Evolutionary conservation across 2,888 invertebrate species (phyloP).

Genomic region (Lasioglossum leucozonium): DNA sequence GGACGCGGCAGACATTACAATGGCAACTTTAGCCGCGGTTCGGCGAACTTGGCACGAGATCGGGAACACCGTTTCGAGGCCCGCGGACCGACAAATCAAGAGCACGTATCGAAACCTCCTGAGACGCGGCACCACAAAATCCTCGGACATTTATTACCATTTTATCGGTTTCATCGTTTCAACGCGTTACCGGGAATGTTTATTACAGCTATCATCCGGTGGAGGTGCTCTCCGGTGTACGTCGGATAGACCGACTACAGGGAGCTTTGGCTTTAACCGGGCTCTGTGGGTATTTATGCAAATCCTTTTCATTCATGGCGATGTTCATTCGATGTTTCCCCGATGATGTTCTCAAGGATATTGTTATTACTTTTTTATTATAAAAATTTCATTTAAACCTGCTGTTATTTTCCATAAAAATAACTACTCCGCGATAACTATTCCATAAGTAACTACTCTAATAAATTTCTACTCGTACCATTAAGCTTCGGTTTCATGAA

Average conservation of each 20-base stretch:
- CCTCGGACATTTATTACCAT: neutral
- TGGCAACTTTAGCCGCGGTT: neutral
- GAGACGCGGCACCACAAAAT: neutral
- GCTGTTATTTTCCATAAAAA: no score
- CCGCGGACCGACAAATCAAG: slow-evolving; percentile 1
- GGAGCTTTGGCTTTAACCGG: neutral
- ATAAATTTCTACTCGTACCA: neutral
- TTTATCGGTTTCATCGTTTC: neutral
- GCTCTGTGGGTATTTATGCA: neutral
- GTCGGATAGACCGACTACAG: neutral
- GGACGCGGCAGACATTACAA: neutral
- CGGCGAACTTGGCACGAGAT: neutral
- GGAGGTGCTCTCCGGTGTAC: neutral
- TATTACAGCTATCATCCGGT: neutral
- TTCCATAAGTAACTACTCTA: neutral
- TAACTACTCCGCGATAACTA: no score
- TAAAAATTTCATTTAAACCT: no score
- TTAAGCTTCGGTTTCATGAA: neutral
- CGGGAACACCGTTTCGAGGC: neutral
- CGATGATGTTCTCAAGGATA: neutral
- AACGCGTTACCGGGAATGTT: neutral
- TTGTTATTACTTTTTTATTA: no score
- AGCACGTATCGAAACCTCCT: neutral
- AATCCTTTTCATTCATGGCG: neutral
- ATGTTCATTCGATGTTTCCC: neutral